Base-by-base conservation (phyloP, 2,888 invertebrate species). In the Amphipyra tragopoginis region DNA sequence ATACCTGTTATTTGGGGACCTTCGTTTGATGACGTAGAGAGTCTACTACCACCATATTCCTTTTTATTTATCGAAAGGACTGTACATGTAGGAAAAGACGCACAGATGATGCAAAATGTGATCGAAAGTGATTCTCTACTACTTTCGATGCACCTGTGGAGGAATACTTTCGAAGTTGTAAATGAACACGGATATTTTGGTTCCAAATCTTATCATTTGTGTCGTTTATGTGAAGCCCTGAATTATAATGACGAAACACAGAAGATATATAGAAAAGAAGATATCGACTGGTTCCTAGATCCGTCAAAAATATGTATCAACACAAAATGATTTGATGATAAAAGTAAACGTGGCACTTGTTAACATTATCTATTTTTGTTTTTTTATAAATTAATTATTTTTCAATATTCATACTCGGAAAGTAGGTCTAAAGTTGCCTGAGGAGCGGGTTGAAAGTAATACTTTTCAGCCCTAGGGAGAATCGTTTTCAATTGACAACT, bases 131-230 rank as follows among this genome's bases (percentile, higher is more conserved):
- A 74, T 7, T 85, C 94, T 14, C 92, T 90, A 69, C 71, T 92
- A 34, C 75, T 91, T 0, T 78, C 84, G 0, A 96, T 93, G 72
- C 96, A 96, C 68, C 76, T 86, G 52, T 97, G 97, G 97, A 95
- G 96, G 61, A 88, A 86, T 21, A 61, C 94, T 61, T 97, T 95
- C 80, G 80, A 90, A 61, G 90, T 96, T 0, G 53, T 95, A 0
- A 96, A 97, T 74, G 97, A 97, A 77, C 97, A 97, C 80, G 97
- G 97, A 0, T 97, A 96, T 81, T 97, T 96, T 77, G 94, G 95
- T 11, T 94, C 95, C 0, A 86, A 86, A 9, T 96, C 96, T 0
- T 90, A 86, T 53, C 96, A 97, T 79, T 95, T 96, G 65, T 97
- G 97, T 79, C 94, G 96, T 56, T 81, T 96, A 8, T 97, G 97